Conservation (phyloP, 2,888 invertebrate species). For the Drosophila anomalata region DNA sequence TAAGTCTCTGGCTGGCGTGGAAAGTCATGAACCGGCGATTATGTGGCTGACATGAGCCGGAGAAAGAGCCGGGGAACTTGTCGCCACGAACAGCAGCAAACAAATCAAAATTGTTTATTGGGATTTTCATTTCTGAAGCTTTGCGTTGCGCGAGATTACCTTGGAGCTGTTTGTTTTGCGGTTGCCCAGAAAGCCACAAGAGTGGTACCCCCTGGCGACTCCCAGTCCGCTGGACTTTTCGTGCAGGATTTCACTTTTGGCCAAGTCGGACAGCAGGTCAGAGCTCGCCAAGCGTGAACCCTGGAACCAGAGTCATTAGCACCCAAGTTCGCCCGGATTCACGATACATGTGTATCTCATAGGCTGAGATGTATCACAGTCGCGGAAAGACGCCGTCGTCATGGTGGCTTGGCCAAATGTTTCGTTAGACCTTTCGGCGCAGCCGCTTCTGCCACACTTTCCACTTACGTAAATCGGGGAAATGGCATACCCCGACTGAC, state of each 20-base stretch:
- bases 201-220: conserved; percentile 21
- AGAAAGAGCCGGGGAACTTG: conserved; percentile 26
- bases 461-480: conserved; percentile 42
- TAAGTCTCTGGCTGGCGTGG: conserved; percentile 41
- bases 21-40: conserved; percentile 47
- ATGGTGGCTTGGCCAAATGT: conserved; percentile 37
- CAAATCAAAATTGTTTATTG: conserved; percentile 60
- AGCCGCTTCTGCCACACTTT: conserved; percentile 32
- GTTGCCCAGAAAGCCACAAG: conserved; percentile 54
- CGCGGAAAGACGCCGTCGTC: conserved; percentile 47
- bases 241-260: conserved; percentile 61
- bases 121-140: conserved; percentile 51
- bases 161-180: conserved; percentile 47
- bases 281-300: conserved; percentile 67
- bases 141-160: conserved; percentile 37
- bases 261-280: conserved; percentile 39
- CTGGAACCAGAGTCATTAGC: conserved; percentile 50
- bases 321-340: conserved; percentile 34
- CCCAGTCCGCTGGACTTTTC: conserved; percentile 33
- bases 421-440: conserved; percentile 33
- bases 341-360: background rate
- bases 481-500: conserved; percentile 29
- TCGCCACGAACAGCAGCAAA: conserved; percentile 21
- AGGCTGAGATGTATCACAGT: conserved; percentile 12
- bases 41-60: conserved; percentile 17